Conservation (phyloP, 2,797 vertebrate species). For the Hydrophis major region DNA sequence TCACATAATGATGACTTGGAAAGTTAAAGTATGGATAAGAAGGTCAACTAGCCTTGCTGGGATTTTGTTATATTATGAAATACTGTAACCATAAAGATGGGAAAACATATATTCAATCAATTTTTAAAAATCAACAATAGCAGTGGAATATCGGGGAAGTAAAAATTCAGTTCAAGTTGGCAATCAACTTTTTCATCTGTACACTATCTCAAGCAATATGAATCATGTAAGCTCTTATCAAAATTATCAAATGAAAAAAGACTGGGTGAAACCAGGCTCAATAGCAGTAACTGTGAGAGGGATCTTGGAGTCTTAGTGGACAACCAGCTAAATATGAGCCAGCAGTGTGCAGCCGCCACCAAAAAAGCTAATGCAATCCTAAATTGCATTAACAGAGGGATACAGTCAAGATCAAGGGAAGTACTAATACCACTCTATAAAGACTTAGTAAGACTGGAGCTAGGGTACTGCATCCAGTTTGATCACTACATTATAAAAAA, state of each 20-base stretch:
- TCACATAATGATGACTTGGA: constrained; percentile 19
- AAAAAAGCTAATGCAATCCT: too few species aligned
- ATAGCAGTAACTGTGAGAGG: too few species aligned
- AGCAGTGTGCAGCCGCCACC: too few species aligned
- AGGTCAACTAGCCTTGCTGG: neutral
- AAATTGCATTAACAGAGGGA: too few species aligned
- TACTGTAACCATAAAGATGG: neutral
- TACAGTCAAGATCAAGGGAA: too few species aligned
- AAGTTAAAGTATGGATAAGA: neutral
- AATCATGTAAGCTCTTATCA: neutral
- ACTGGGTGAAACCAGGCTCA: too few species aligned
- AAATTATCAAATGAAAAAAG: neutral
- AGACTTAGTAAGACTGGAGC: too few species aligned
- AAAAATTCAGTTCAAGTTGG: neutral
- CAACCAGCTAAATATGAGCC: too few species aligned
- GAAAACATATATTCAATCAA: neutral
- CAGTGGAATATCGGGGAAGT: neutral
- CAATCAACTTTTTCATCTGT: neutral
- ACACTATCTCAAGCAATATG: neutral
- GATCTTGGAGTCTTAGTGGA: too few species aligned
- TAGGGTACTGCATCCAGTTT: too few species aligned
- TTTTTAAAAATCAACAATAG: neutral
- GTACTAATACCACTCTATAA: too few species aligned
- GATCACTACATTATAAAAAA: too few species aligned
- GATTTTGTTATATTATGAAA: neutral